Conservation (phyloP, 2,113 vertebrate species). For the Alosa alosa region DNA sequence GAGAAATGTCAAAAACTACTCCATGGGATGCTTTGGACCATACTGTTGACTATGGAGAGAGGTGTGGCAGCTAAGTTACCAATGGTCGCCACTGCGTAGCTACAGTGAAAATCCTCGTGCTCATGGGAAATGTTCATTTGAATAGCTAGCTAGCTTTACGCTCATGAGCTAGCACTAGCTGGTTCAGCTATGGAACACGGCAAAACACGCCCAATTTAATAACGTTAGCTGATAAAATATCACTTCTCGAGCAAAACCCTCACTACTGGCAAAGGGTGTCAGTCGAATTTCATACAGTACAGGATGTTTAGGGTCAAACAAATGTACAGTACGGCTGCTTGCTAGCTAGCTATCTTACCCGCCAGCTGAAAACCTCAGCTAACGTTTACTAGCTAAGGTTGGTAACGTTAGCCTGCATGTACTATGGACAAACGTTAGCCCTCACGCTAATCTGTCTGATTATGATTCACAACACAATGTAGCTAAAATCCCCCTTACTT, state of each 20-base stretch:
- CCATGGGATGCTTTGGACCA: background rate
- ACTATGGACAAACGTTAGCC: background rate
- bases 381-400: background rate
- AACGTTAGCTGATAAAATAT: too few relatives aligned
- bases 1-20: background rate
- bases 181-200: background rate
- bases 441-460: background rate
- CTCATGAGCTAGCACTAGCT: background rate
- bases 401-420: background rate
- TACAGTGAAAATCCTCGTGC: background rate
- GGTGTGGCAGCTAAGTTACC: background rate
- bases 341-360: background rate
- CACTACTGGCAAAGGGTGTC: background rate
- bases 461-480: slow-evolving; percentile 26
- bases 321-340: background rate
- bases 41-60: background rate
- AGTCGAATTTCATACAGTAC: background rate
- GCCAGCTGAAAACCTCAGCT: background rate
- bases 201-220: background rate
- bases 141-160: slow-evolving; percentile 39
- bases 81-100: background rate
- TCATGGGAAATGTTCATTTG: background rate
- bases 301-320: background rate
- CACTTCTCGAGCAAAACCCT: background rate
- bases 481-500: slow-evolving; percentile 79